Conservation (phyloP, 53 echinoderm and acorn worm species). For the Zoroaster sp. region DNA sequence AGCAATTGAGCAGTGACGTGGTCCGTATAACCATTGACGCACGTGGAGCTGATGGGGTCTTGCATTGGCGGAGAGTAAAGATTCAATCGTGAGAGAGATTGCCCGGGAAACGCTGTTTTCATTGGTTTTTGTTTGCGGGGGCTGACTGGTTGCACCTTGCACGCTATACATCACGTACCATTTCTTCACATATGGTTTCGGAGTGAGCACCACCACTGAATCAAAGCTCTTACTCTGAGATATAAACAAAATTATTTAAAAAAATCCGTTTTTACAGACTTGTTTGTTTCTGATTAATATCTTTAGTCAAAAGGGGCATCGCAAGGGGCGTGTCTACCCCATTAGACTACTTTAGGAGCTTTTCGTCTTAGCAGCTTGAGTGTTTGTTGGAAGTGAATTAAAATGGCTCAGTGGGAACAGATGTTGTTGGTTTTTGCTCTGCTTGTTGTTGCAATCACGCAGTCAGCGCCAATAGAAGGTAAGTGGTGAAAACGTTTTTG, state of each 20-base stretch:
- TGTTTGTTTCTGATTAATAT: neutral
- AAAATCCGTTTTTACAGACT: neutral
- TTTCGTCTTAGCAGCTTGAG: neutral
- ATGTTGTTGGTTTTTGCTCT: neutral
- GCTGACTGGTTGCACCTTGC: neutral
- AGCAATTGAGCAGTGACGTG: conserved; percentile 15
- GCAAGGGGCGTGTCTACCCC: conserved; percentile 12
- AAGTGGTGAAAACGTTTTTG: neutral
- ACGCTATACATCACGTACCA: neutral
- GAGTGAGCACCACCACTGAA: conserved; percentile 6
- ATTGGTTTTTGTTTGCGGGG: neutral
- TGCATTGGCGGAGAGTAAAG: neutral
- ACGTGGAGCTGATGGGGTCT: neutral
- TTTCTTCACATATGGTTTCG: neutral
- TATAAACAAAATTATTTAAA: neutral
- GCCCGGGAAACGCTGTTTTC: conserved; percentile 20
- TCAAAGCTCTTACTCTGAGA: neutral
- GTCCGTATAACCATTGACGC: conserved; percentile 11
- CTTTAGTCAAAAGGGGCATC: neutral
- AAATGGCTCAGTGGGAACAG: neutral
- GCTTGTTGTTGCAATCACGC: neutral
- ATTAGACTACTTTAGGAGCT: neutral
- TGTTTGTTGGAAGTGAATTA: neutral
- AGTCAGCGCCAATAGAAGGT: conserved; percentile 28
- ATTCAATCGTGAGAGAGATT: neutral